Base-by-base conservation (phyloP, 2,113 vertebrate genomes). In the Tinamus guttatus region DNA sequence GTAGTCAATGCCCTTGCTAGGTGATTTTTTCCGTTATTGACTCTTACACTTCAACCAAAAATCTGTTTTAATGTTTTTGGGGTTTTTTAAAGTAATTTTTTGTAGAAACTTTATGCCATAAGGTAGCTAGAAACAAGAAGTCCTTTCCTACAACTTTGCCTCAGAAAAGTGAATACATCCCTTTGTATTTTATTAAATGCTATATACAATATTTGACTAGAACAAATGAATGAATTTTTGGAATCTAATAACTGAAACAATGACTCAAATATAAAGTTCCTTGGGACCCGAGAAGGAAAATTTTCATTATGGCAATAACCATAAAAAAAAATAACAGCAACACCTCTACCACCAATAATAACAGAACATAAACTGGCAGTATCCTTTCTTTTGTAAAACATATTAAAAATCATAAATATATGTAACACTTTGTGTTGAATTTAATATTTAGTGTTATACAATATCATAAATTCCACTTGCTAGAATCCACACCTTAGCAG, bases 401-500 rank as follows among this genome's bases (percentile, higher is more conserved):
- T 95, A 95, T 94, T 93, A 93, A 92, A 93, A 15, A 36, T 78
- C 82, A 81, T 96, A 96, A 93, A 94, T 95, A 88, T 60, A 56
- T 83, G 47, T 30, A 87, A 81, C 25, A 73, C 73, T 84, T 95
- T 79, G 15, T 62, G 15, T 43, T 96, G 82, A 76, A 40, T 88
- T 90, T 95, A 71, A 77, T 95, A 86, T 88, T 95, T 86, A 79
- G 40, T 81, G 77, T 79, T 93, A 90, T 11, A 69, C 5, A 79
- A 78, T 75, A 9, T 0, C 24, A 27, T 84, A 89, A 73, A 74
- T 94, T 81, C 78, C 10, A n/a, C 4, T 84, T 86, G 20, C 62
- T 93, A 73, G 32, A 76, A 58, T 52, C 78, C 24, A 59, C 47
- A 94, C 60, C 40, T 87, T 62, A 79, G 27, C 40, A 67, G 60